Evolutionary conservation across 37 sponge, comb jelly and placozoan genomes (phyloP).

Genomic region (Ianthella basta): DNA sequence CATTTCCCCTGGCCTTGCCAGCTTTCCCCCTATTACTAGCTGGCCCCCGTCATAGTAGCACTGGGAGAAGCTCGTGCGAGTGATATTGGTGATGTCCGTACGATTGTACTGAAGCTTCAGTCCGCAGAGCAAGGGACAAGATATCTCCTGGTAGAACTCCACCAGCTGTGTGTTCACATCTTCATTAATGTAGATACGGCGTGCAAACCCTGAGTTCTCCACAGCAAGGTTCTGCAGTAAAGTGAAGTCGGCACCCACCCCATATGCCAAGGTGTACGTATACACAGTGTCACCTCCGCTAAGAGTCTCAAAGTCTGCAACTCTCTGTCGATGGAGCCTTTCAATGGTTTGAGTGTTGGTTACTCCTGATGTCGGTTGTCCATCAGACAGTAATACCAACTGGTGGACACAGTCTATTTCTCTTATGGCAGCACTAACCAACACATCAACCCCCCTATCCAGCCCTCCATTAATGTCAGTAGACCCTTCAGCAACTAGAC

Average conservation of each 20-base stretch:
- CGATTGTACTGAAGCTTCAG: background rate
- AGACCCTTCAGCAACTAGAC: background rate
- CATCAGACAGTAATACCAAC: slow-evolving; percentile 17
- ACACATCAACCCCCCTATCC: background rate
- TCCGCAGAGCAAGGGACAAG: slow-evolving; percentile 15
- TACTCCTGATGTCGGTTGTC: slow-evolving; percentile 9
- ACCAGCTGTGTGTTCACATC: slow-evolving; percentile 2
- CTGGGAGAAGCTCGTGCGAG: background rate
- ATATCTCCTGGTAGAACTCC: slow-evolving; percentile 22
- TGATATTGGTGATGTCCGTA: background rate
- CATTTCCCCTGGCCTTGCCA: background rate
- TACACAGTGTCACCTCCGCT: background rate
- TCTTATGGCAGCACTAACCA: background rate
- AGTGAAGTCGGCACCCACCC: background rate
- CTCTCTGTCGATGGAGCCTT: background rate
- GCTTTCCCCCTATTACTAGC: background rate
- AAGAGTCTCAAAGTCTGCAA: background rate
- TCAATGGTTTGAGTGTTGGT: background rate
- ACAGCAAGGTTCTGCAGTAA: slow-evolving; percentile 17
- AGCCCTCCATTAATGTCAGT: slow-evolving; percentile 16
- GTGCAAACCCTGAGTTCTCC: slow-evolving; percentile 22
- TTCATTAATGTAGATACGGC: slow-evolving; percentile 4
- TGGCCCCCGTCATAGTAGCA: slow-evolving; percentile 31
- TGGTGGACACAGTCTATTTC: slow-evolving; percentile 4
- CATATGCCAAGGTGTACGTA: slow-evolving; percentile 19